Conservation (phyloP, 2,888 invertebrate genomes). For the Chaetogeoica ovagalla region DNA sequence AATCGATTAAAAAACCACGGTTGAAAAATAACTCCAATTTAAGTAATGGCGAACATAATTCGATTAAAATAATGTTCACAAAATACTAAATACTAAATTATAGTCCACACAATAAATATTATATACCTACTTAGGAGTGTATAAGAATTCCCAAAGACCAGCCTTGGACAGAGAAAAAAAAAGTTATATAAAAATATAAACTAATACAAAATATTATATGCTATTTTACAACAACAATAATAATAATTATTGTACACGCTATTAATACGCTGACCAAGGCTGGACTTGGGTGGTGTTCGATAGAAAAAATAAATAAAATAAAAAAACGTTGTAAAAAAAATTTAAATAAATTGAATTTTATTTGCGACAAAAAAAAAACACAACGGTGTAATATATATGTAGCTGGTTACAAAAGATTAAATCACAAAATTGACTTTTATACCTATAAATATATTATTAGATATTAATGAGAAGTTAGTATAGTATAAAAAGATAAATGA, state of each 20-base stretch:
- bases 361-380: constrained; percentile 42
- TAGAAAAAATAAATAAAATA: constrained; percentile 15
- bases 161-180: constrained; percentile 43
- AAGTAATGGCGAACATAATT: neutral
- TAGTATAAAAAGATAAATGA: constrained; percentile 32
- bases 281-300: constrained; percentile 52
- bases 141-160: constrained; percentile 46
- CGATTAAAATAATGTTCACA: neutral
- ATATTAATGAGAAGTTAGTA: constrained; percentile 52
- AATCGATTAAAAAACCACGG: too few species aligned
- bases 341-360: constrained; percentile 36
- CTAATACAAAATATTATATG: neutral
- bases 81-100: neutral
- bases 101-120: neutral
- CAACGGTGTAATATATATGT: constrained; percentile 28
- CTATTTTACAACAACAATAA: constrained; percentile 15
- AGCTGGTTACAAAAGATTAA: constrained; percentile 43
- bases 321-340: constrained; percentile 39
- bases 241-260: constrained; percentile 2
- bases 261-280: constrained; percentile 51
- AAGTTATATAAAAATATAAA: neutral
- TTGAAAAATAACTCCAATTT: too few species aligned
- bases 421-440: constrained; percentile 32
- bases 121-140: neutral
- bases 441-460: constrained; percentile 9